Conservation (phyloP, 2,113 vertebrate genomes). For the Podarcis raffonei region DNA sequence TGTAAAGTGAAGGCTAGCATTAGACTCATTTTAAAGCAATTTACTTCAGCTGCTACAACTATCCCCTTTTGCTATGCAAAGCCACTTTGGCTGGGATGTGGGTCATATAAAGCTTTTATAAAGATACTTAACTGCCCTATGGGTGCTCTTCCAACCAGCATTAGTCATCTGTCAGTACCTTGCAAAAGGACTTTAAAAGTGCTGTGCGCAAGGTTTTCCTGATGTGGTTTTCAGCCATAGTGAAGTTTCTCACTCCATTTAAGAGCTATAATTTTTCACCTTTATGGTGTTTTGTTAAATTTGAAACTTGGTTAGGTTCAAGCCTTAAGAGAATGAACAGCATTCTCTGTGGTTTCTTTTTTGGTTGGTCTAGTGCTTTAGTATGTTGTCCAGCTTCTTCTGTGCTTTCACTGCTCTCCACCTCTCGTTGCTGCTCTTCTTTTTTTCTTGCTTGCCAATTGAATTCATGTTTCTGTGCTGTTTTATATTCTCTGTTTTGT, state of each 20-base stretch:
- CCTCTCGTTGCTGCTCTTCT: constrained; percentile 51
- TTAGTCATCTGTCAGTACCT: not conserved
- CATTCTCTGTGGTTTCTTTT: not conserved
- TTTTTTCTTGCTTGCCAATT: constrained; percentile 55
- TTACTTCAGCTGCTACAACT: not conserved
- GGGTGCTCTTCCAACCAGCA: not conserved
- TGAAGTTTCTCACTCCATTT: not conserved
- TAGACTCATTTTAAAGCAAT: not conserved
- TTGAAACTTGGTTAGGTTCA: not conserved
- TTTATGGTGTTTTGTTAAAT: constrained; percentile 10
- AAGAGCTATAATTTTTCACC: not conserved
- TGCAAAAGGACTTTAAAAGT: not conserved
- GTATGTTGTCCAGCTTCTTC: not conserved
- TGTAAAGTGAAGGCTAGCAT: not conserved
- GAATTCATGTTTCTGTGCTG: constrained; percentile 66
- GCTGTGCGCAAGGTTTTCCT: not conserved
- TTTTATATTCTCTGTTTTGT: constrained; percentile 67
- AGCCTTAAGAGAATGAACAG: not conserved
- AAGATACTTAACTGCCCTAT: not conserved
- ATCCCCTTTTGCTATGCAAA: not conserved
- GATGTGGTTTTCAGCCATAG: not conserved
- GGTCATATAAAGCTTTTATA: not conserved
- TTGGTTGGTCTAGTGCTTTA: not conserved
- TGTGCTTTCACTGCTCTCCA: not conserved
- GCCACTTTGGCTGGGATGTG: not conserved